Evolutionary conservation across 1,140 invertebrate genomes (phyloP), one percentile per base, ranked within the genome.

Genomic region (Heliothis virescens): DNA sequence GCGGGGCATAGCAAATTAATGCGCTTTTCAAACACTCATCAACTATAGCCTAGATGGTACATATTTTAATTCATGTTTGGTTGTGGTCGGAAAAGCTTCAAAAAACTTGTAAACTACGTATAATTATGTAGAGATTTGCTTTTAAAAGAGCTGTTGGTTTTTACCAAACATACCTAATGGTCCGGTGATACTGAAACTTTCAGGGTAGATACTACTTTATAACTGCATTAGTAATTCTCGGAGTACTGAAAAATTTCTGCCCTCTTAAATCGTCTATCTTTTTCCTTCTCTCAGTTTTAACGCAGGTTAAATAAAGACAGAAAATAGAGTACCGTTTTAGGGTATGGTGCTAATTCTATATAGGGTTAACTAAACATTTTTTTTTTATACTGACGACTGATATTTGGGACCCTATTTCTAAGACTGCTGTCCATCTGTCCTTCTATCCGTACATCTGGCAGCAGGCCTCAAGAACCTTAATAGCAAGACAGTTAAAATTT

Each of bases 221-320:
- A 72, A 55, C 41, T 10, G 26, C 26, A 55, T 72, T 72, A 55
- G 26, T 10, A 72, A 72, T 29, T 72, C 67, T 55, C 13, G n/a
- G 15, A 7, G 16, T 55, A 55, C 67, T 72, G 67, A 55, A 55
- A 72, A 72, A 72, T 72, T 53, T 15, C 26, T 55, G 52, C 21
- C 48, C 2, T 16, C 67, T 34, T 15, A 16, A 21, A 55, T 34
- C 41, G 21, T 29, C 15, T 34, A n/a, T 72, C 67, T 55, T 55
- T 55, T 29, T 72, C 67, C 2, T 34, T 72, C 67, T 29, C 26
- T 29, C 18, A 55, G 67, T 72, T 34, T 72, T 72, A 72, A 72
- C 67, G n/a, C 67, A 55, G 55, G 67, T 55, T 55, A 72, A 72
- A 72, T 55, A 72, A 55, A 72, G 50, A 72, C 50, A 34, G 41